These are phyloP conservation scores for Dipodomys merriami DNA, from an alignment of 2,113 vertebrate genomes.

Conservation along the genomic window DNA sequence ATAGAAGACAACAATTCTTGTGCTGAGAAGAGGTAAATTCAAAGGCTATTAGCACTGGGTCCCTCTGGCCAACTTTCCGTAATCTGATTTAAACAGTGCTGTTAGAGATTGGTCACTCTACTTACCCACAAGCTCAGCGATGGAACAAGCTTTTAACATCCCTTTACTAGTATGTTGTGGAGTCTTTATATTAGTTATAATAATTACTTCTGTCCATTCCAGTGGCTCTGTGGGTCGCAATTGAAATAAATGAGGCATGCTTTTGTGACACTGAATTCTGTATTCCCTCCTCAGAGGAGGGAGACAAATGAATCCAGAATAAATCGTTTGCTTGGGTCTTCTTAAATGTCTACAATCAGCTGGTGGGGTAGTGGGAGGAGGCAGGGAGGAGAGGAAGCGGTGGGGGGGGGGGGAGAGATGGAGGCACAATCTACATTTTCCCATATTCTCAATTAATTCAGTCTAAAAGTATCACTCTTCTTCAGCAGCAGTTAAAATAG, in stretches of 20 bases:
- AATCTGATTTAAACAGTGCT: not conserved
- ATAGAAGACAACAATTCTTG: too few relatives aligned
- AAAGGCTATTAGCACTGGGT: not conserved
- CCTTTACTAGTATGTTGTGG: conserved; percentile 78
- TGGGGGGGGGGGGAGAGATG: not conserved
- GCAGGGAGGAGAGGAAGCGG: not conserved
- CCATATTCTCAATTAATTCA: conserved; percentile 87
- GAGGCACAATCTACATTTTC: conserved; percentile 67
- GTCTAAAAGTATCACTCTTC: conserved; percentile 86
- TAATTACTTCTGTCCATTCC: conserved; percentile 84
- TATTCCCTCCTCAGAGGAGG: conserved; percentile 82
- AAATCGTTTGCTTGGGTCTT: conserved; percentile 62
- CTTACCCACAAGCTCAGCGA: not conserved
- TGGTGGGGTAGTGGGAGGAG: conserved; percentile 2
- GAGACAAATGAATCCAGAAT: conserved; percentile 70
- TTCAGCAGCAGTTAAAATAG: conserved; percentile 87
- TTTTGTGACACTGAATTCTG: conserved; percentile 86
- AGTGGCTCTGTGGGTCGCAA: conserved; percentile 81
- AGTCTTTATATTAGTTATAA: conserved; percentile 78
- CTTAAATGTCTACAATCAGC: conserved; percentile 59
- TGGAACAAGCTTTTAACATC: not conserved
- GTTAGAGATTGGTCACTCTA: not conserved
- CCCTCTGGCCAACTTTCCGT: not conserved
- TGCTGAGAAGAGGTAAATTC: too few relatives aligned
- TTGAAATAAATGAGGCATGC: conserved; percentile 91